These are phyloP conservation scores for Epinotia brunnichana DNA, from an alignment of 2,888 invertebrate genomes.

Conservation along the genomic window DNA sequence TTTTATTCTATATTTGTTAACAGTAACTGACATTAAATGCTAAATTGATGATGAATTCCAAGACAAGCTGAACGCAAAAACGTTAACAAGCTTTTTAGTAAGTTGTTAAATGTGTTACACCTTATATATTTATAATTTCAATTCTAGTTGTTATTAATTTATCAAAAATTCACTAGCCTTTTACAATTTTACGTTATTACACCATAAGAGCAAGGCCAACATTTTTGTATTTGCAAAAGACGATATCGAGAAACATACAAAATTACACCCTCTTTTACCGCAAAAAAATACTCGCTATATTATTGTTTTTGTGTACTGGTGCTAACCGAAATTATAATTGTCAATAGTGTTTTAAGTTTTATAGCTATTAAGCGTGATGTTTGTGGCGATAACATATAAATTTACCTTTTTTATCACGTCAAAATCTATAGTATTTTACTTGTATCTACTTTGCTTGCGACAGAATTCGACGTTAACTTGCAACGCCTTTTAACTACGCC, in stretches of 20 bases:
- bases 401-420: conserved; percentile 18
- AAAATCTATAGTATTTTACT: conserved; percentile 21
- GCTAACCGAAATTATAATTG: neutral
- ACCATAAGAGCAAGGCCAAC: conserved; percentile 78
- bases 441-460: conserved; percentile 45
- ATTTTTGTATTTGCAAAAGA: conserved; percentile 65
- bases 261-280: conserved; percentile 40
- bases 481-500: conserved; percentile 58
- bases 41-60: conserved; percentile 44
- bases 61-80: conserved; percentile 36
- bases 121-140: conserved; percentile 75
- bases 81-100: conserved; percentile 52
- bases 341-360: neutral
- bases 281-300: conserved; percentile 6
- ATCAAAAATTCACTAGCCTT: conserved; percentile 84
- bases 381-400: conserved; percentile 8
- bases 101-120: conserved; percentile 63
- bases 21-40: conserved; percentile 20
- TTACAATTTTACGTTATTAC: conserved; percentile 76
- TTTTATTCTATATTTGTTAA: neutral
- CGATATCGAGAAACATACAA: conserved; percentile 54
- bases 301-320: neutral
- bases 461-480: conserved; percentile 56
- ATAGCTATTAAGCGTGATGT: conserved; percentile 20
- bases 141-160: conserved; percentile 79